Evolutionary conservation across 2,888 invertebrate genomes (phyloP).

Genomic region (Caenorhabditis japonica): DNA sequence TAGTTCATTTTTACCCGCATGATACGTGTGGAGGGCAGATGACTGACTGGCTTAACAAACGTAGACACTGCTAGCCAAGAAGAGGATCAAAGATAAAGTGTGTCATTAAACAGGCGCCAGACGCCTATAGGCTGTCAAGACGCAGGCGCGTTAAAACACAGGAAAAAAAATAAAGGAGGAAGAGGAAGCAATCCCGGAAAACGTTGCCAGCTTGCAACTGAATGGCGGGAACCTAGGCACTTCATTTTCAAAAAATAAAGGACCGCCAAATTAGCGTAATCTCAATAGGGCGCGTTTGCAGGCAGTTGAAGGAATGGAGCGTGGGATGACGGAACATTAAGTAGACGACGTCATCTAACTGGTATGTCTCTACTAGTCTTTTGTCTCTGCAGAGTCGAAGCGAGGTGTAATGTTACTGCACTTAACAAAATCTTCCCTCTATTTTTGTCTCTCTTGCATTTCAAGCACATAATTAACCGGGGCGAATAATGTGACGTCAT

Average conservation of each 20-base stretch:
- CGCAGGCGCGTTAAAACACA: slow-evolving; percentile 33
- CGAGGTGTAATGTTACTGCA: slow-evolving; percentile 50
- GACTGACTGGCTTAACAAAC: slow-evolving; percentile 33
- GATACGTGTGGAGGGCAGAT: slow-evolving; percentile 44
- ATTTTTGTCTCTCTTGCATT: slow-evolving; percentile 6
- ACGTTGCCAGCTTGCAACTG: slow-evolving; percentile 9
- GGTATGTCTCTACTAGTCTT: slow-evolving; percentile 41
- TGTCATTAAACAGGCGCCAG: slow-evolving; percentile 44
- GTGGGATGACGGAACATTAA: too few species aligned
- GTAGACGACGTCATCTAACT: slow-evolving; percentile 38
- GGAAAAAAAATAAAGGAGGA: too few species aligned
- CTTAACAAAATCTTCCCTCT: slow-evolving; percentile 20
- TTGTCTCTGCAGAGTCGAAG: slow-evolving; percentile 12
- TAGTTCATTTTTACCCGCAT: slow-evolving; percentile 42
- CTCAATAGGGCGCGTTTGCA: slow-evolving; percentile 26
- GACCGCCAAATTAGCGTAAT: background rate
- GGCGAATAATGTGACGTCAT: slow-evolving; percentile 20
- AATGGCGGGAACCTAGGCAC: background rate
- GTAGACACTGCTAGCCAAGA: background rate
- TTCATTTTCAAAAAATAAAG: background rate
- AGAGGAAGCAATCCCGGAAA: slow-evolving; percentile 33
- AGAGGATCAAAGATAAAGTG: slow-evolving; percentile 25
- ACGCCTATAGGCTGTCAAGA: slow-evolving; percentile 18
- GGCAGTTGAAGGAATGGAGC: too few species aligned
- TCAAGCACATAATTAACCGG: slow-evolving; percentile 26